phyloP scores from a whole-genome alignment of 1,140 invertebrate species.

The Polypedilum pembai region DNA sequence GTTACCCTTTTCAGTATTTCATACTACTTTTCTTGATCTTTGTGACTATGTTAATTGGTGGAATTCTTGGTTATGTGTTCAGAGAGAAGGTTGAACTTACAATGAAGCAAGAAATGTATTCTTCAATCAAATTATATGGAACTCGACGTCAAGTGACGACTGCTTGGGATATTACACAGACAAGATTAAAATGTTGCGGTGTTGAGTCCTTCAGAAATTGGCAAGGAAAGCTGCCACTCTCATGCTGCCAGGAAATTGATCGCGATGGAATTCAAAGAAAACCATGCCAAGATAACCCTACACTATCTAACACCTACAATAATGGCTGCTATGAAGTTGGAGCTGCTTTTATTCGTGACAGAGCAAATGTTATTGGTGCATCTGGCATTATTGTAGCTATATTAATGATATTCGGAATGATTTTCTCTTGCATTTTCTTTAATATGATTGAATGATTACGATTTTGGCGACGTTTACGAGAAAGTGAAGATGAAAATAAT shows the following conservation, averaged over 20 bases:
- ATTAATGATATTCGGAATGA: conserved; percentile 68
- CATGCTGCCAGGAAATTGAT: conserved; percentile 65
- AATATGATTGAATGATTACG: conserved; percentile 59
- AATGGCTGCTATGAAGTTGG: conserved; percentile 66
- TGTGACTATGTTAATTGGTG: conserved; percentile 78
- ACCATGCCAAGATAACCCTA: conserved; percentile 53
- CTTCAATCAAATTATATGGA: conserved; percentile 63
- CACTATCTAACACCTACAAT: conserved; percentile 57
- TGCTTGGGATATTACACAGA: conserved; percentile 78
- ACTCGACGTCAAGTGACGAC: conserved; percentile 56
- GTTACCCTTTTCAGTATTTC: conserved; percentile 65
- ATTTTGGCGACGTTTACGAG: neutral
- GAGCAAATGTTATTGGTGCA: conserved; percentile 70
- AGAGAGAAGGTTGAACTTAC: conserved; percentile 64
- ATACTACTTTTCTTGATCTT: conserved; percentile 78
- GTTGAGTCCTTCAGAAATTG: conserved; percentile 66
- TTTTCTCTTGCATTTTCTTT: conserved; percentile 64
- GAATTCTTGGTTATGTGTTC: conserved; percentile 82
- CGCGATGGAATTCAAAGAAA: conserved; percentile 55
- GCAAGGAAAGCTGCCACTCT: conserved; percentile 64
- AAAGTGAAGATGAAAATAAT: neutral
- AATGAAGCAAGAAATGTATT: conserved; percentile 67
- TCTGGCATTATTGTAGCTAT: conserved; percentile 72
- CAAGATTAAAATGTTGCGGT: conserved; percentile 74
- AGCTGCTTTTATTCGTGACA: conserved; percentile 61